Conservation (phyloP, 2,888 invertebrate genomes). For the Drosophila niveifrons region DNA sequence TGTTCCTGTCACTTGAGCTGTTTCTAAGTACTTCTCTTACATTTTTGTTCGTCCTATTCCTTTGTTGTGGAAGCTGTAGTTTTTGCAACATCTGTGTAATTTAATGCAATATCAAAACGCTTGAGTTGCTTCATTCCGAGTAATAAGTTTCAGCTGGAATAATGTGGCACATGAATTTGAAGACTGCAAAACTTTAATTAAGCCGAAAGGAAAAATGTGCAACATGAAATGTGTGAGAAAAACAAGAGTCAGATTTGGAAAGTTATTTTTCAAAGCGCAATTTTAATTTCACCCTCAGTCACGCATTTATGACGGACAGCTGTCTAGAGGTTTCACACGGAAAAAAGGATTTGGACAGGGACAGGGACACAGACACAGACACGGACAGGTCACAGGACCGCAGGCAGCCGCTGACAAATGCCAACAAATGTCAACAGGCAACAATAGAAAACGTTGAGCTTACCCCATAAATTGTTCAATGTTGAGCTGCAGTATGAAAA, state of each 20-base stretch:
- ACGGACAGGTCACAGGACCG: slow-evolving; percentile 34
- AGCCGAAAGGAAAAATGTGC: neutral
- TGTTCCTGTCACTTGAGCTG: slow-evolving; percentile 27
- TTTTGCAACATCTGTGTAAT: slow-evolving; percentile 33
- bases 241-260: slow-evolving; percentile 1
- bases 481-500: slow-evolving; percentile 8
- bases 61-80: neutral
- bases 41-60: slow-evolving; percentile 9
- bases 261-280: slow-evolving; percentile 23
- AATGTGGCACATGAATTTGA: slow-evolving; percentile 36
- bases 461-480: slow-evolving; percentile 48
- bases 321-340: slow-evolving; percentile 22
- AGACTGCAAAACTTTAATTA: slow-evolving; percentile 27
- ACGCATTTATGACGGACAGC: slow-evolving; percentile 53
- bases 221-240: neutral
- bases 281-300: slow-evolving; percentile 32
- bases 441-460: slow-evolving; percentile 57
- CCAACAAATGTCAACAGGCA: slow-evolving; percentile 52
- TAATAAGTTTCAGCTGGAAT: neutral
- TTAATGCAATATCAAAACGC: slow-evolving; percentile 26
- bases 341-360: slow-evolving; percentile 2
- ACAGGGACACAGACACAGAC: neutral
- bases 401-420: slow-evolving; percentile 52
- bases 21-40: slow-evolving; percentile 24
- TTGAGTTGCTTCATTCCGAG: slow-evolving; percentile 23